Evolutionary conservation across 2,797 vertebrate genomes (phyloP), one percentile per base, ranked within the genome.

Genomic region (Poeciliopsis paucimaculata): DNA sequence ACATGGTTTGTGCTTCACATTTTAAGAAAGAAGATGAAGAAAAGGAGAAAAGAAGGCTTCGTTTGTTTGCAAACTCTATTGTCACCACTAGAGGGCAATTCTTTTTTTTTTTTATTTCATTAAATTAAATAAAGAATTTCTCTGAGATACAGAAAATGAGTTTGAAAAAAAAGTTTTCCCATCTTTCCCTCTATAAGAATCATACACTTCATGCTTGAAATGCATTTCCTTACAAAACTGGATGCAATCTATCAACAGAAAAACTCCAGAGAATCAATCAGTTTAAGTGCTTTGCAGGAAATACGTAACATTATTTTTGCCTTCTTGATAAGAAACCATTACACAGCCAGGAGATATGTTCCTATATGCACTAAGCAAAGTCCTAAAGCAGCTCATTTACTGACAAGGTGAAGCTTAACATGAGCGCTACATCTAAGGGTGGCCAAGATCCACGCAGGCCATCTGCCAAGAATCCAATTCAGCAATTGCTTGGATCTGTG

Each of bases 381-480:
- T 86, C 82, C 91, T 79, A 77, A 76, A 90, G 86, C 81, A 82
- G 73, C 74, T 68, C 75, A 77, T 90, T 87, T 80, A 77, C 84
- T 86, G 85, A 89, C 84, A 89, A 75, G 80, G 83, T 90, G 86
- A 91, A 82, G 89, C 89, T 90, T 86, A 90, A 85, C 83, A 92
- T 80, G 84, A 87, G 81, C 87, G 88, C 75, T 81, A 43, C 80
- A 87, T 84, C 90, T 85, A 90, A 86, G 81, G 89, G 87, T 88
- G 90, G 90, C 84, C 85, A 84, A 85, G 89, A 91, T 90, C 86
- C 85, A 71, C 11, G 68, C 75, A 80, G 84, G 84, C 90, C 83
- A 77, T 91, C 88, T 93, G 93, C 91, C 93, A 93, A 91, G 84
- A 91, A 89, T 87, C 84, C 89, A 92, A 90, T 89, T 86, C 81